phyloP scores from a whole-genome alignment of 1,140 invertebrate species.

The Zaprionus davidi region DNA sequence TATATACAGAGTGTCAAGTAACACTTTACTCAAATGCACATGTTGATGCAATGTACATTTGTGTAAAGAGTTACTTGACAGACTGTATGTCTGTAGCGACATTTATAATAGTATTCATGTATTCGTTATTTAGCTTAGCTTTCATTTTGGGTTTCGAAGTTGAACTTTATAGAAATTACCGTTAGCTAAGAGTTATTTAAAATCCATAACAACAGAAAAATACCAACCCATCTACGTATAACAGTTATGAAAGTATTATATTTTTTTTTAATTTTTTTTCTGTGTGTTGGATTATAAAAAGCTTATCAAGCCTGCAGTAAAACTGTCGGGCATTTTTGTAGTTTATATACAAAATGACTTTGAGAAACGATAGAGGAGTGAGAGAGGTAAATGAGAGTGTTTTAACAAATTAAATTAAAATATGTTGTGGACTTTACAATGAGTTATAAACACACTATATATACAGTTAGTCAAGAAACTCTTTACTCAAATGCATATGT shows the following conservation, averaged over 20 bases:
- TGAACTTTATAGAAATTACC: slow-evolving; percentile 47
- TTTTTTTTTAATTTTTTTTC: background rate
- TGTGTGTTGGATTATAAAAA: slow-evolving; percentile 32
- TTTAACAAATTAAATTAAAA: background rate
- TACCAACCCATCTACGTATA: slow-evolving; percentile 15
- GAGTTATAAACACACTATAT: background rate
- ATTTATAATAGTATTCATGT: background rate
- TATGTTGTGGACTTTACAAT: background rate
- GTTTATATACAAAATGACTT: slow-evolving; percentile 27
- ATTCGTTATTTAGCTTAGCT: slow-evolving; percentile 25
- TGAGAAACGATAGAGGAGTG: background rate
- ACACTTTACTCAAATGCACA: no score
- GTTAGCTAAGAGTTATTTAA: slow-evolving; percentile 30
- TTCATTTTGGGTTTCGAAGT: slow-evolving; percentile 40
- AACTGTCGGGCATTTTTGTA: slow-evolving; percentile 1
- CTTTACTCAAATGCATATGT: no score
- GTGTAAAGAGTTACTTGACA: no score
- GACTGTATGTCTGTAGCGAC: background rate
- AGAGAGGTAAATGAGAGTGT: background rate
- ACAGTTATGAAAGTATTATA: slow-evolving; percentile 25
- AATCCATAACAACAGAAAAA: slow-evolving; percentile 25
- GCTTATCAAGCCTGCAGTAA: slow-evolving; percentile 33
- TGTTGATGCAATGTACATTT: no score
- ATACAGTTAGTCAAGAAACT: background rate
- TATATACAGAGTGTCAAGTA: background rate